A percentile compares a stretch with the other conserved stretches of the same genome.
These are phyloP conservation scores for Temnothorax curvispinosus DNA, from an alignment of 1,140 invertebrate genomes.

Conservation along the genomic window DNA sequence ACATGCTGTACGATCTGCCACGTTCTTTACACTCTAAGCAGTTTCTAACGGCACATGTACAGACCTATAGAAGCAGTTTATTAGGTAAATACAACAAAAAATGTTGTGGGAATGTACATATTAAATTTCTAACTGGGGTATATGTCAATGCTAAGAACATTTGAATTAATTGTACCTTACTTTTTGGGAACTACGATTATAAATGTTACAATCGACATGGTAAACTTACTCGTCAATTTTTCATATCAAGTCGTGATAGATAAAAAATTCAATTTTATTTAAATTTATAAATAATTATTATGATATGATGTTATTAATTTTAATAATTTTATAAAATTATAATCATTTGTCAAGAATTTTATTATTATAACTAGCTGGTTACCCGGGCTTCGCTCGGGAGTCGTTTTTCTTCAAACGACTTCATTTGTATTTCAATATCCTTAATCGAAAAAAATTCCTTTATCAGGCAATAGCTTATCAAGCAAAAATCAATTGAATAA, in stretches of 20 bases:
- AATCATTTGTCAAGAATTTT: constrained; percentile 12
- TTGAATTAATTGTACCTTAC: constrained; percentile 53
- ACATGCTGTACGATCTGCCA: constrained; percentile 89
- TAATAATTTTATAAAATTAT: not conserved
- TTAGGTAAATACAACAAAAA: constrained; percentile 79
- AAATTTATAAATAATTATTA: not conserved
- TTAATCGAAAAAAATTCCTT: too few relatives aligned
- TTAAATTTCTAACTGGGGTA: constrained; percentile 53
- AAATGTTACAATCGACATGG: not conserved
- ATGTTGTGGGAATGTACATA: constrained; percentile 58
- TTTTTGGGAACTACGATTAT: constrained; percentile 54
- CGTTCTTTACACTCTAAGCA: constrained; percentile 99
- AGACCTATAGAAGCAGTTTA: constrained; percentile 91
- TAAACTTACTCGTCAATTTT: not conserved
- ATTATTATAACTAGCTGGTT: not conserved
- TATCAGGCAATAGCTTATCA: too few relatives aligned
- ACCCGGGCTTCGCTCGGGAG: too few relatives aligned
- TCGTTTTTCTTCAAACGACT: too few relatives aligned
- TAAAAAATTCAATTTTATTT: constrained; percentile 5
- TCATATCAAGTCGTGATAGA: not conserved
- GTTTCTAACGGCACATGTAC: constrained; percentile 98
- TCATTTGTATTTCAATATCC: too few relatives aligned
- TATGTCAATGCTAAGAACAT: constrained; percentile 49
- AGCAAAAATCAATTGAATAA: too few relatives aligned
- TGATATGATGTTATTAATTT: too few relatives aligned